phyloP scores from a whole-genome alignment of 2,113 vertebrate species.

The Pholis gunnellus region DNA sequence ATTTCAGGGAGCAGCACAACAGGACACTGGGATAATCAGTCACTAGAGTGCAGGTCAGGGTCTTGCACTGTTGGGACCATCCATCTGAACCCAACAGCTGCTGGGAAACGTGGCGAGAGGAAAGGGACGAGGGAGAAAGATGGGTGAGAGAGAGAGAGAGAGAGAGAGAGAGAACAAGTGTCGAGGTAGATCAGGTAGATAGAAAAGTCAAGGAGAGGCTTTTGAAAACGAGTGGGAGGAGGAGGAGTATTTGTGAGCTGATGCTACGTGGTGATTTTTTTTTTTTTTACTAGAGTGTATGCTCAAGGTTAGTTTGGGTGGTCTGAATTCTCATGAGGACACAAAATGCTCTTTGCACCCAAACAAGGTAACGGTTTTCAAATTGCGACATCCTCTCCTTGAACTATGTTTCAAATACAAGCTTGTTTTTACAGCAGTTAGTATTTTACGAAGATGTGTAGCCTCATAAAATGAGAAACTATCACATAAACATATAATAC shows the following conservation, averaged over 20 bases:
- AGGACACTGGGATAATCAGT: slow-evolving; percentile 79
- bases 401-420: slow-evolving; percentile 21
- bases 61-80: slow-evolving; percentile 73
- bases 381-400: slow-evolving; percentile 41
- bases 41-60: slow-evolving; percentile 78
- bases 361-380: slow-evolving; percentile 35
- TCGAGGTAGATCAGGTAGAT: slow-evolving; percentile 39
- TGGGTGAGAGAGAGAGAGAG: not conserved
- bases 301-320: slow-evolving; percentile 56
- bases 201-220: slow-evolving; percentile 69
- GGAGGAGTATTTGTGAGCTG: slow-evolving; percentile 39
- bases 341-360: slow-evolving; percentile 47
- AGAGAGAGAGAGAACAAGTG: not conserved
- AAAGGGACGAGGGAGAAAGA: slow-evolving; percentile 55
- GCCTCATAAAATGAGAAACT: not conserved
- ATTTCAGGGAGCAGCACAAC: slow-evolving; percentile 60
- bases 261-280: slow-evolving; percentile 30
- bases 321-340: slow-evolving; percentile 50
- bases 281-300: slow-evolving; percentile 32
- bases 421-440: not conserved
- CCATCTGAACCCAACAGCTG: slow-evolving; percentile 81
- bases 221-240: slow-evolving; percentile 40
- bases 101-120: slow-evolving; percentile 63
- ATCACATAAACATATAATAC: not conserved
- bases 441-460: not conserved